Base-by-base conservation (phyloP, 2,113 vertebrate genomes). In the Elgaria multicarinata region DNA sequence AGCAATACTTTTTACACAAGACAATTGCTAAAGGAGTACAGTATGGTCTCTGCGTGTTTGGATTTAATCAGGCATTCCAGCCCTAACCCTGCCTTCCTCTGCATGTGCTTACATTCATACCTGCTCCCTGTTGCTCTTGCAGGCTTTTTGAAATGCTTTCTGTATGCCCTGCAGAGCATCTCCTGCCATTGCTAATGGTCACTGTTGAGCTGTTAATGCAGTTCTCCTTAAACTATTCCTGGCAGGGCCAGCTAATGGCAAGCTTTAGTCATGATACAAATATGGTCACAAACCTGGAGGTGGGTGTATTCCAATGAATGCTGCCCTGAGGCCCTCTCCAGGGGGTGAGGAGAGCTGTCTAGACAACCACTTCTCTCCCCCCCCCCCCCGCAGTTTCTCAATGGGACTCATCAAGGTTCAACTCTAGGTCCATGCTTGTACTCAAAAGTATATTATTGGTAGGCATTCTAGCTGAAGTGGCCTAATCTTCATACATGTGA, bases 101-200 rank as follows among this genome's bases (percentile, higher is more conserved):
- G 10, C 46, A n/a, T 6, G 10, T 86, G 80, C 67, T 36, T 55
- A 31, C 22, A 4, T 28, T 44, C 0, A 0, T 1, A 4, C 3
- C 3, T 0, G 18, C 50, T 31, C 76, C 7, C 6, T 36, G 6
- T 9, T 36, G 2, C 7, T 22, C 22, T 28, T 20, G 0, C 0
- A 16, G 14, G 5, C 66, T 18, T 58, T 75, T 77, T 44, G 62
- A 92, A 72, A 81, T 86, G 74, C 55, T 80, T 92, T 92, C 82
- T n/a, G 55, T 31, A 28, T 3, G 6, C 67, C 79, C 78, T 7
- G 3, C 0, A 1, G 74, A 87, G 53, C 42, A 16, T 91, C 74
- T 83, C 50, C 80, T 85, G 28, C 87, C 88, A 53, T 83, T 83
- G 39, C 44, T 3, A 28, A 76, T 6, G 6, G 39, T 78, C 83